These are phyloP conservation scores for Trypoxylon attenuatum DNA, from an alignment of 2,888 invertebrate genomes.

Conservation along the genomic window DNA sequence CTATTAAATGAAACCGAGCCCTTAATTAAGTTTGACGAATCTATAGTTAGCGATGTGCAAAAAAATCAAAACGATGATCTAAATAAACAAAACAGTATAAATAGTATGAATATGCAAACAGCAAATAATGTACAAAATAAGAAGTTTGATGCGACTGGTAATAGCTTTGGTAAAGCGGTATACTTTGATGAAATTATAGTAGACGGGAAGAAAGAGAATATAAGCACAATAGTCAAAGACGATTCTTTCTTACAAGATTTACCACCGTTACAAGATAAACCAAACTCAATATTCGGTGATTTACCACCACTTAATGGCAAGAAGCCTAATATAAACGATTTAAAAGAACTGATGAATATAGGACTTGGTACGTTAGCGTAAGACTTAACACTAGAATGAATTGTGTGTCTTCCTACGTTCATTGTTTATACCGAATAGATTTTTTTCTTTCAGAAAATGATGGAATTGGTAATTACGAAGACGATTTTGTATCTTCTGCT, in stretches of 20 bases:
- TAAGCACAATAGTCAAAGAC: conserved; percentile 56
- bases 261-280: conserved; percentile 63
- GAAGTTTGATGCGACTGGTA: conserved; percentile 56
- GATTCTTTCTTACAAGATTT: conserved; percentile 64
- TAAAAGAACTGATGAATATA: conserved; percentile 70
- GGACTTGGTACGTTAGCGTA: conserved; percentile 59
- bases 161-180: conserved; percentile 66
- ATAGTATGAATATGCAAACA: conserved; percentile 62
- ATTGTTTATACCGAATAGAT: too few relatives aligned
- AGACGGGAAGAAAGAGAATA: conserved; percentile 68
- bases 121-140: conserved; percentile 68
- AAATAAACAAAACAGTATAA: conserved; percentile 61
- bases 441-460: conserved; percentile 57
- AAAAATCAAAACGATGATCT: conserved; percentile 63
- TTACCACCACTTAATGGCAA: conserved; percentile 71
- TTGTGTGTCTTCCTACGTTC: background rate
- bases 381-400: background rate
- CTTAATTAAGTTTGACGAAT: conserved; percentile 66
- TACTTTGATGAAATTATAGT: conserved; percentile 71
- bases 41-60: conserved; percentile 52
- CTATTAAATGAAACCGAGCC: conserved; percentile 61
- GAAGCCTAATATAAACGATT: conserved; percentile 69
- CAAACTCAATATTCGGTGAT: conserved; percentile 68
- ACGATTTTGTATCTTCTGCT: conserved; percentile 69
- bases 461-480: conserved; percentile 64